phyloP scores from a whole-genome alignment of 2,113 vertebrate genomes.

The Oryzias curvinotus region DNA sequence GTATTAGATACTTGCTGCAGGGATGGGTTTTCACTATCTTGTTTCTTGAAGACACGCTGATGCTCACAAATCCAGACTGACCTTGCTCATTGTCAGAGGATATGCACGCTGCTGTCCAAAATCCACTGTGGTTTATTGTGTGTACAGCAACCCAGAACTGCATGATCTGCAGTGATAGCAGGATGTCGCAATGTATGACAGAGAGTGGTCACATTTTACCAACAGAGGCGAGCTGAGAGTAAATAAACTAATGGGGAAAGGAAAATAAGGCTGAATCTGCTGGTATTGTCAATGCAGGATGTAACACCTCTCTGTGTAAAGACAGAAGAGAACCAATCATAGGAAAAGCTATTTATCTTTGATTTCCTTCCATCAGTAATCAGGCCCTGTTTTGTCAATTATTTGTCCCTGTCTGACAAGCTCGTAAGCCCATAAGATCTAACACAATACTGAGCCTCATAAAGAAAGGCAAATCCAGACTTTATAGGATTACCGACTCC shows the following conservation, averaged over 20 bases:
- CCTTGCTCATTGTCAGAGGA: constrained; percentile 45
- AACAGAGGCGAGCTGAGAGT: constrained; percentile 35
- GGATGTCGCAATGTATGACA: constrained; percentile 20
- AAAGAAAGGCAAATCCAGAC: constrained; percentile 72
- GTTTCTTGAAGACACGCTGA: constrained; percentile 38
- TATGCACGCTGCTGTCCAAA: constrained; percentile 12
- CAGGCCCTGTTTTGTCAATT: constrained; percentile 65
- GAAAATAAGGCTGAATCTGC: constrained; percentile 39
- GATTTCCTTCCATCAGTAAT: constrained; percentile 67
- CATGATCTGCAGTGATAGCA: constrained; percentile 14
- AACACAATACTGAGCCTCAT: constrained; percentile 57
- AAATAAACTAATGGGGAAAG: constrained; percentile 37
- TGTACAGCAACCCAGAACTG: constrained; percentile 11
- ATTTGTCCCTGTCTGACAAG: constrained; percentile 66
- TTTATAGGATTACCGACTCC: constrained; percentile 75
- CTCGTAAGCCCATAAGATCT: constrained; percentile 64
- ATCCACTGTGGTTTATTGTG: constrained; percentile 28
- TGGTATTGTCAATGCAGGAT: constrained; percentile 38
- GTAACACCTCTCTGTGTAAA: constrained; percentile 17
- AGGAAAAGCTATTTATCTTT: constrained; percentile 63
- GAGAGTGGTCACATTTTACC: constrained; percentile 24
- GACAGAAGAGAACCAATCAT: constrained; percentile 21
- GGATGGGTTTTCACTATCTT: constrained; percentile 18
- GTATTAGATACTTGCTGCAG: constrained; percentile 12
- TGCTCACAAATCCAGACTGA: constrained; percentile 42